Conservation (phyloP, 2,888 invertebrate species). For the Tenthredo scrophulariae region DNA sequence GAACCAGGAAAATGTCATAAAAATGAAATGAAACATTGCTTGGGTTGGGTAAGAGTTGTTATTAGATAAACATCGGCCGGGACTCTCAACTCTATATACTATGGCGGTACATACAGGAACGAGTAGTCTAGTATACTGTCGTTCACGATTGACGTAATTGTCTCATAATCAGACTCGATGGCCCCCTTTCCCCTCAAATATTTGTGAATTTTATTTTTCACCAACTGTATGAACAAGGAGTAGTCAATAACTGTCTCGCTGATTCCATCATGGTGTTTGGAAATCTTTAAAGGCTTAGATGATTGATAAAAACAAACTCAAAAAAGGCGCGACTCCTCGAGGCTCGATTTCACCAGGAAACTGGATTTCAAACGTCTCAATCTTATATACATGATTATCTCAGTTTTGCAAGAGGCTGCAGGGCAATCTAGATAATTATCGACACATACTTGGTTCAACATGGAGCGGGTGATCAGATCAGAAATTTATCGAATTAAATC, state of each 20-base stretch:
- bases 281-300: neutral
- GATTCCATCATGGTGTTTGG: neutral
- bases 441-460: neutral
- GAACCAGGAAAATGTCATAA: slow-evolving; percentile 37
- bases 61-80: slow-evolving; percentile 39
- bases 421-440: slow-evolving; percentile 21
- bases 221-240: neutral
- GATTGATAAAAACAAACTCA: neutral
- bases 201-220: neutral
- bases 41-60: slow-evolving; percentile 45
- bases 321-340: neutral
- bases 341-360: slow-evolving; percentile 12
- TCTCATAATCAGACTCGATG: neutral
- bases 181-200: neutral
- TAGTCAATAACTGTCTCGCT: neutral
- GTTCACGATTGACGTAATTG: neutral
- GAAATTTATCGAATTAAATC: neutral
- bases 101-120: neutral
- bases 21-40: slow-evolving; percentile 48
- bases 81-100: slow-evolving; percentile 9
- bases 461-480: neutral
- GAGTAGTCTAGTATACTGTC: neutral
- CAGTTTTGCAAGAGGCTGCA: slow-evolving; percentile 15
- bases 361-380: slow-evolving; percentile 35
- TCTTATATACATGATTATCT: neutral